Evolutionary conservation across 2,797 vertebrate genomes (phyloP).

Genomic region (Chromobotia macracanthus): DNA sequence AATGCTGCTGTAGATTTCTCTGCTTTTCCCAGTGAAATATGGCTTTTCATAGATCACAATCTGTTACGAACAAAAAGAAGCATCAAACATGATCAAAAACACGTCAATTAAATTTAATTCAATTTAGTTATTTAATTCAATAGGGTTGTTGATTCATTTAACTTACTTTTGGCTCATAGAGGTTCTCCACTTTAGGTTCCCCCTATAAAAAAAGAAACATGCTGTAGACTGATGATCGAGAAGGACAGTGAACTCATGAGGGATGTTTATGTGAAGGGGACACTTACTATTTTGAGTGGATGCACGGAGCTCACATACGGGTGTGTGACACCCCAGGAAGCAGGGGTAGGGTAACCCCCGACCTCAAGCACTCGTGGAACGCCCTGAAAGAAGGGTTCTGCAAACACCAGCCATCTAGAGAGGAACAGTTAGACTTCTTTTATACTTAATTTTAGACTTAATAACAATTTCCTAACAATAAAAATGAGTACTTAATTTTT

Average conservation of each 20-base stretch:
- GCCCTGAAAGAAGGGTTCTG: conserved; percentile 89
- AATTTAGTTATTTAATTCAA: too few species aligned
- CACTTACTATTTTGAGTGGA: conserved; percentile 89
- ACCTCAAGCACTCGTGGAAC: conserved; percentile 87
- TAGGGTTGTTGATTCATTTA: not conserved
- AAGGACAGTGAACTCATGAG: too few species aligned
- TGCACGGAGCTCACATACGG: conserved; percentile 87
- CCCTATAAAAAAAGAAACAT: conserved; percentile 73
- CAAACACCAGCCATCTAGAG: conserved; percentile 90
- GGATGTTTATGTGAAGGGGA: not conserved
- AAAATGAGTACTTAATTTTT: too few species aligned
- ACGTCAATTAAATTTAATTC: too few species aligned
- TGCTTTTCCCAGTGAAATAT: conserved; percentile 83
- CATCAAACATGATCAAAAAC: too few species aligned
- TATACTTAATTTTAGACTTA: too few species aligned
- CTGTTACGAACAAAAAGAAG: conserved; percentile 72
- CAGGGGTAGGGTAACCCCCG: conserved; percentile 83
- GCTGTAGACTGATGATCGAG: not conserved
- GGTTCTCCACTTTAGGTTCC: conserved; percentile 87
- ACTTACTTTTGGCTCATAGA: conserved; percentile 84
- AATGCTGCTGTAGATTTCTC: conserved; percentile 80
- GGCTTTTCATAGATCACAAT: conserved; percentile 84
- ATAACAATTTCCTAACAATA: too few species aligned
- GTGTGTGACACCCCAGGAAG: conserved; percentile 86
- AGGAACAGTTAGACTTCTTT: not conserved